phyloP scores from a whole-genome alignment of 2,797 vertebrate species.

The Alfaro cultratus region DNA sequence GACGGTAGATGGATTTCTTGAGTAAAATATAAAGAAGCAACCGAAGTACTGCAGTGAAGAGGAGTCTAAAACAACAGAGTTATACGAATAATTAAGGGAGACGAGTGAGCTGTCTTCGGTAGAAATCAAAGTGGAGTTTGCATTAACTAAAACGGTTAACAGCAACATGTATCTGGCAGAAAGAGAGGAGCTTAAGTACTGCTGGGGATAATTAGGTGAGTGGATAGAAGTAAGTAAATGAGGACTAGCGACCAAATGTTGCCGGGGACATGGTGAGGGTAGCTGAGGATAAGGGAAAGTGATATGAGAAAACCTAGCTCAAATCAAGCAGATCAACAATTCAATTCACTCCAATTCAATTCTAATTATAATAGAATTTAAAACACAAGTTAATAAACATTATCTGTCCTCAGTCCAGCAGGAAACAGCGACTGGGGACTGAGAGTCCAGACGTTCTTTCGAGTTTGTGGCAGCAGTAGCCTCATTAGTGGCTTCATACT shows the following conservation, averaged over 20 bases:
- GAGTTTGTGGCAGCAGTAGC: not conserved
- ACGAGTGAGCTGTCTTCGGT: not conserved
- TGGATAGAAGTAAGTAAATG: conserved; percentile 13
- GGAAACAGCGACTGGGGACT: not conserved
- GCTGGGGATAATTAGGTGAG: conserved; percentile 15
- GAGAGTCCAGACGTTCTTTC: not conserved
- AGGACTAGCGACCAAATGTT: not conserved
- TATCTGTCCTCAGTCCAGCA: not conserved
- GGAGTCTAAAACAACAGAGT: not conserved
- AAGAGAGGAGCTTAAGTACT: conserved; percentile 3
- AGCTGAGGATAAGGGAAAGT: not conserved
- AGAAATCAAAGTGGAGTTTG: not conserved
- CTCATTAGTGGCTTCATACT: not conserved
- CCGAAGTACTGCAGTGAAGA: not conserved
- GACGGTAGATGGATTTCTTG: not conserved
- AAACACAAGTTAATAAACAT: not conserved
- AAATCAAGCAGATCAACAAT: not conserved
- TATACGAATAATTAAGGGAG: not conserved
- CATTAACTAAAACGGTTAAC: not conserved
- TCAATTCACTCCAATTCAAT: not conserved
- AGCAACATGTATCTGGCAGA: not conserved
- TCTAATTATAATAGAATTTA: not conserved
- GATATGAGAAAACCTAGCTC: not conserved
- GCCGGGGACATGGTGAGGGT: not conserved
- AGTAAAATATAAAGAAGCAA: not conserved